A percentile compares a stretch with the other conserved stretches of the same genome.
Conservation (phyloP, 2,888 invertebrate genomes). For the Polymixis lichenea region DNA sequence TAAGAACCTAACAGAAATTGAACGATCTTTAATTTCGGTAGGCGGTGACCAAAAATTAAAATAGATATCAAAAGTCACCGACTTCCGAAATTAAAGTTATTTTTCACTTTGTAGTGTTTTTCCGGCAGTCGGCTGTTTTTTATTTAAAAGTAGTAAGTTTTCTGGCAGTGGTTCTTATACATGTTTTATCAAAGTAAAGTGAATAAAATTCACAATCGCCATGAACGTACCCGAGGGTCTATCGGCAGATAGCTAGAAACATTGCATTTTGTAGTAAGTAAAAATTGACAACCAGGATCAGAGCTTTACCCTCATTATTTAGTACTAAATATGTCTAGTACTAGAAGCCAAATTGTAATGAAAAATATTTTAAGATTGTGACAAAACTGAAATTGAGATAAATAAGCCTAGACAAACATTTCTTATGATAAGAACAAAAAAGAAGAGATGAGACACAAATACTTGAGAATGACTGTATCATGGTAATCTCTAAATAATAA, state of each 20-base stretch:
- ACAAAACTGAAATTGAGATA: conserved; percentile 16
- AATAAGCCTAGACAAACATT: conserved; percentile 54
- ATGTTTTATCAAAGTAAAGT: background rate
- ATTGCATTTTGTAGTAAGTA: background rate
- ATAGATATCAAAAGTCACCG: too few species aligned
- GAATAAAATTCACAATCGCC: conserved; percentile 1
- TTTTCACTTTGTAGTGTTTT: too few species aligned
- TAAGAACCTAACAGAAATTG: too few species aligned
- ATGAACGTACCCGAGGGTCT: background rate
- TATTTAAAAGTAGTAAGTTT: too few species aligned
- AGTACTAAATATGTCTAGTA: background rate
- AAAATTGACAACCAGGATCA: background rate
- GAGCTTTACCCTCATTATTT: background rate
- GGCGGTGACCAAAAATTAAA: too few species aligned
- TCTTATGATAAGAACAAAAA: conserved; percentile 27
- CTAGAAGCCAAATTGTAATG: background rate
- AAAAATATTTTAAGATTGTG: background rate
- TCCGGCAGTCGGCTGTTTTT: too few species aligned
- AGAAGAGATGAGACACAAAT: conserved; percentile 16
- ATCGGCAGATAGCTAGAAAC: background rate
- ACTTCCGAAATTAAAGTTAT: too few species aligned
- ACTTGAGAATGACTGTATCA: background rate
- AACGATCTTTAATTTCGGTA: too few species aligned
- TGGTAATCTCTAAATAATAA: background rate
- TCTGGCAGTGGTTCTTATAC: too few species aligned